Evolutionary conservation across 1,140 invertebrate genomes (phyloP).

Genomic region (Vollenhovia emeryi): DNA sequence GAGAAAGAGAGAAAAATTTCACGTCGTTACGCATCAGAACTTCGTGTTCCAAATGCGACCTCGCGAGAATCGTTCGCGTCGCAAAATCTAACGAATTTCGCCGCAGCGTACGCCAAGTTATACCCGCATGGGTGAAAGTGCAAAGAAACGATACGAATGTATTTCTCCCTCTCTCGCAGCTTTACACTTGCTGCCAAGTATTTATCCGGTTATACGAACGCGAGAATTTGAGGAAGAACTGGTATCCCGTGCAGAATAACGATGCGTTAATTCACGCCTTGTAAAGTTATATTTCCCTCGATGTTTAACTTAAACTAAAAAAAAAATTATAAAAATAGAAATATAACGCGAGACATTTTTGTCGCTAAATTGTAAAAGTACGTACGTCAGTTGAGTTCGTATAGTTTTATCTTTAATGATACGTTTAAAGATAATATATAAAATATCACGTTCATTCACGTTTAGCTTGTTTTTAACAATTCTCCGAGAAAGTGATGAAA

Average conservation of each 20-base stretch:
- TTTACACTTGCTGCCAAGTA: constrained; percentile 30
- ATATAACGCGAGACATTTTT: not conserved
- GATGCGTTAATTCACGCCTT: constrained; percentile 24
- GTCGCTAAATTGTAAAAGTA: not conserved
- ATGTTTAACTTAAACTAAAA: not conserved
- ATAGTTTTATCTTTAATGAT: not conserved
- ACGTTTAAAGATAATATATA: not conserved
- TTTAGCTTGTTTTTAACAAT: not conserved
- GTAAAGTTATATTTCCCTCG: not conserved
- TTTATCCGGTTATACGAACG: constrained; percentile 32
- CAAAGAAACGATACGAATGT: constrained; percentile 36
- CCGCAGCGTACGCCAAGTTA: constrained; percentile 22
- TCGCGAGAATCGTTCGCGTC: constrained; percentile 30
- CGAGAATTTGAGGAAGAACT: constrained; percentile 26
- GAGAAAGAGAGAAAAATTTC: constrained; percentile 1
- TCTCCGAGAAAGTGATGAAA: not conserved
- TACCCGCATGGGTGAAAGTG: constrained; percentile 21
- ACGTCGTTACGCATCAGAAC: constrained; percentile 16
- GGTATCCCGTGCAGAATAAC: constrained; percentile 1
- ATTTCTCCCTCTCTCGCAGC: not conserved
- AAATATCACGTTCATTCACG: not conserved
- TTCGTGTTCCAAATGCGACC: constrained; percentile 32
- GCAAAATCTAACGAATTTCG: constrained; percentile 46
- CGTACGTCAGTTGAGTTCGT: not conserved
- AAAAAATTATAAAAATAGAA: not conserved